These are phyloP conservation scores for Anas bahamensis DNA, from an alignment of 2,797 vertebrate genomes.

Conservation along the genomic window DNA sequence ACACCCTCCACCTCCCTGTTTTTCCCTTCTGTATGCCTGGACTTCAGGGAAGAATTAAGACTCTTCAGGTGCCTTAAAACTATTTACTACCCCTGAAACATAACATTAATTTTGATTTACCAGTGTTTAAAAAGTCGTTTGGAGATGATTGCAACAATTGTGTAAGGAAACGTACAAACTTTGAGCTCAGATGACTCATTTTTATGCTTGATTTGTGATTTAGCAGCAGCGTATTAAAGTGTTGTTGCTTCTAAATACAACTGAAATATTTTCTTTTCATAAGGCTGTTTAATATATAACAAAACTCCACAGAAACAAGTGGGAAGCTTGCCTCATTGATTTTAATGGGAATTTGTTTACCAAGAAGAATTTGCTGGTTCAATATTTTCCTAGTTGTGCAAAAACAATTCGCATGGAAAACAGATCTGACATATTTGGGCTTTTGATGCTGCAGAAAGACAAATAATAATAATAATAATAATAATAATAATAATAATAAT, in stretches of 20 bases:
- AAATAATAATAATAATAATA: neutral
- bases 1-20: neutral
- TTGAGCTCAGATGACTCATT: neutral
- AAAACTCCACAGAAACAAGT: slow-evolving; percentile 24
- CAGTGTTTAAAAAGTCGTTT: neutral
- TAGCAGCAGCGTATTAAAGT: slow-evolving; percentile 7
- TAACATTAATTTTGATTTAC: slow-evolving; percentile 22
- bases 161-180: slow-evolving; percentile 5
- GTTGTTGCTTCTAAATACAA: slow-evolving; percentile 16
- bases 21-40: neutral
- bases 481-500: no score
- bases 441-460: slow-evolving; percentile 23
- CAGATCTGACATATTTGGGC: neutral
- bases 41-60: neutral
- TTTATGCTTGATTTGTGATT: slow-evolving; percentile 34
- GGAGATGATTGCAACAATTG: neutral
- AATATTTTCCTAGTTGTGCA: slow-evolving; percentile 20
- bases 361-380: slow-evolving; percentile 42
- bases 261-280: slow-evolving; percentile 3
- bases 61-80: neutral
- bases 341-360: slow-evolving; percentile 47
- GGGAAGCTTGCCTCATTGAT: slow-evolving; percentile 60
- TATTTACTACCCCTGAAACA: neutral
- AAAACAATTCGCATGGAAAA: slow-evolving; percentile 47
- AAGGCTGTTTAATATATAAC: neutral